Conservation (phyloP, 2,888 invertebrate genomes). For the Cotesia congregata region DNA sequence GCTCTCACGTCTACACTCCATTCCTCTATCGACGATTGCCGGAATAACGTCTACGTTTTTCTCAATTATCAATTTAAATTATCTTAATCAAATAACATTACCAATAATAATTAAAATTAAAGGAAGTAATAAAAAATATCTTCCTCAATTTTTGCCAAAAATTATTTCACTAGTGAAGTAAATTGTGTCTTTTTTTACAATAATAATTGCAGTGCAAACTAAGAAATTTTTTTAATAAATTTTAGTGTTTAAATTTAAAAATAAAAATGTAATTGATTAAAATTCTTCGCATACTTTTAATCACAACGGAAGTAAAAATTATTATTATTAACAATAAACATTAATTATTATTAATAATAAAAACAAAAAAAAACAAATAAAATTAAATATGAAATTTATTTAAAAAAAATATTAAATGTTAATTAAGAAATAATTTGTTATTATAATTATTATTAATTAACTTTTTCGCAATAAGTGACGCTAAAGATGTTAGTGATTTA, state of each 20-base stretch:
- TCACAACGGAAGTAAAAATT: background rate
- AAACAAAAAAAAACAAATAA: background rate
- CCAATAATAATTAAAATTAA: no score
- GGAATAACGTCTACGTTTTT: slow-evolving; percentile 17
- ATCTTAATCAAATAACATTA: background rate
- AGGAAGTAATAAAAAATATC: no score
- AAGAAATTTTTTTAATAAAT: background rate
- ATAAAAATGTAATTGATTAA: background rate
- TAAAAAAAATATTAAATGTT: background rate
- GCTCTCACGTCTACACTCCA: slow-evolving; percentile 40
- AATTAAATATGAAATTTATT: background rate
- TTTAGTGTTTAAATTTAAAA: background rate
- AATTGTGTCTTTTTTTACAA: background rate
- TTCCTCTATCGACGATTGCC: slow-evolving; percentile 38
- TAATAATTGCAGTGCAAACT: background rate
- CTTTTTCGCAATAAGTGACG: slow-evolving; percentile 2
- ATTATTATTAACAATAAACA: no score
- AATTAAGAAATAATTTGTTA: background rate
- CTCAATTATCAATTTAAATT: background rate
- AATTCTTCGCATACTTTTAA: background rate
- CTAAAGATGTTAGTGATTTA: slow-evolving; percentile 36
- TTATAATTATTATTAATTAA: background rate
- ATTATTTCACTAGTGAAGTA: background rate
- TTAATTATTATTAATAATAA: background rate
- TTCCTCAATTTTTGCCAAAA: background rate